Evolutionary conservation across 2,113 vertebrate genomes (phyloP).

Genomic region (Geococcyx californianus): DNA sequence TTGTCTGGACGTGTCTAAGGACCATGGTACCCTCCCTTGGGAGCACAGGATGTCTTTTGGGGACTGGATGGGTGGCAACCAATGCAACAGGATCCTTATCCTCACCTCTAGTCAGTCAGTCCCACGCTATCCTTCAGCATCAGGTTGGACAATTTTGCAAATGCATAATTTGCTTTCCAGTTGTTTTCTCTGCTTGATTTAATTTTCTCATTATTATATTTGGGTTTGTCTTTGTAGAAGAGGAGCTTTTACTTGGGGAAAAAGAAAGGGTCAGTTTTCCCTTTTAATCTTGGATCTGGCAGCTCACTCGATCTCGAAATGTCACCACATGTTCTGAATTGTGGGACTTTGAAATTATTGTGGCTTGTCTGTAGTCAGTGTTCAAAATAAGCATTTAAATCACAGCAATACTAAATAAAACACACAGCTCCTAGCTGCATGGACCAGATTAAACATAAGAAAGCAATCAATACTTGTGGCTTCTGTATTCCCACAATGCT

Average conservation of each 20-base stretch:
- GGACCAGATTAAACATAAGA: not conserved
- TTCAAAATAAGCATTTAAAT: slow-evolving; percentile 53
- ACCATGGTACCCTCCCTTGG: not conserved
- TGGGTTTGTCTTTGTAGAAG: not conserved
- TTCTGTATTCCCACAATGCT: slow-evolving; percentile 38
- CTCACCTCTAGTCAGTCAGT: fast-evolving
- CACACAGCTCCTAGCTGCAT: not conserved
- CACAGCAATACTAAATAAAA: slow-evolving; percentile 38
- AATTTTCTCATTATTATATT: not conserved
- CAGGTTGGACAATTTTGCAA: not conserved
- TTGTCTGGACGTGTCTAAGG: not conserved
- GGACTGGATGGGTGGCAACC: not conserved
- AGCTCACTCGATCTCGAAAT: not conserved
- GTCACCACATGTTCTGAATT: slow-evolving; percentile 60
- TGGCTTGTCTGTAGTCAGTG: slow-evolving; percentile 33
- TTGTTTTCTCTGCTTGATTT: not conserved
- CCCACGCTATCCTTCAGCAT: not conserved
- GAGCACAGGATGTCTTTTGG: not conserved
- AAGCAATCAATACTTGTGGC: slow-evolving; percentile 35
- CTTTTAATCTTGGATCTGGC: not conserved
- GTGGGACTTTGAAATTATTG: not conserved
- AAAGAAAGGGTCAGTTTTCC: slow-evolving; percentile 12
- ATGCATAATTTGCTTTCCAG: not conserved
- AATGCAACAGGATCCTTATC: fast-evolving
- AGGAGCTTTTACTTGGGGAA: not conserved